Conservation (phyloP, 2,888 invertebrate genomes). For the Subacronicta megacephala region DNA sequence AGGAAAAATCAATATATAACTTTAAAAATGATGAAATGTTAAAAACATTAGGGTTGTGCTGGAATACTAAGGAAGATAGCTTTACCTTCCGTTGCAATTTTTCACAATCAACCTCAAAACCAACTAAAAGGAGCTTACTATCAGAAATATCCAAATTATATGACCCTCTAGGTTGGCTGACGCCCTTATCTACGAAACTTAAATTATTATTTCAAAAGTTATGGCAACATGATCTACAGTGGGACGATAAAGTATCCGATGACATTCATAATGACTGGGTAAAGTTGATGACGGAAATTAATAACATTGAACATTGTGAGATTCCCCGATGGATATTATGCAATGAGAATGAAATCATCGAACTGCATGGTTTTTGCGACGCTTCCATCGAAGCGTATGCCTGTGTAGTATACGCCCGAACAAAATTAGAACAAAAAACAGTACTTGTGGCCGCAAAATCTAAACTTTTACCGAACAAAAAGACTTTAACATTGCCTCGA, state of each 20-base stretch:
- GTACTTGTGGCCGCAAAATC: slow-evolving; percentile 6
- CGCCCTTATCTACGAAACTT: background rate
- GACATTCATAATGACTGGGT: background rate
- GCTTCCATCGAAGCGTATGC: slow-evolving; percentile 11
- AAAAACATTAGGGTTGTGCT: slow-evolving; percentile 8
- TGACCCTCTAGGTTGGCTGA: slow-evolving; percentile 7
- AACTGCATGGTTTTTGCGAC: slow-evolving; percentile 15
- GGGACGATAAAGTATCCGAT: slow-evolving; percentile 1
- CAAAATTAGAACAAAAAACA: background rate
- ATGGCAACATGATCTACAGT: background rate
- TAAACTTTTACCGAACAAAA: slow-evolving; percentile 5
- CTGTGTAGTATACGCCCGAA: slow-evolving; percentile 10
- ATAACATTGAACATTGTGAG: background rate
- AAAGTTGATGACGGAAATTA: background rate
- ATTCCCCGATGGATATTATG: slow-evolving; percentile 5
- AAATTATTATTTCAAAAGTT: slow-evolving; percentile 7
- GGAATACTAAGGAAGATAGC: slow-evolving; percentile 2
- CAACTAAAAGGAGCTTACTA: slow-evolving; percentile 2
- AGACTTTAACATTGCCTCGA: slow-evolving; percentile 3
- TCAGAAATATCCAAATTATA: slow-evolving; percentile 9
- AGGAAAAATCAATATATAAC: background rate
- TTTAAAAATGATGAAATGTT: background rate
- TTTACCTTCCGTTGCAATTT: slow-evolving; percentile 3
- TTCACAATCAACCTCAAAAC: background rate
- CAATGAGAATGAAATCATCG: background rate